Base-by-base conservation (phyloP, 2,888 invertebrate genomes). In the Drosophila koepferae region DNA sequence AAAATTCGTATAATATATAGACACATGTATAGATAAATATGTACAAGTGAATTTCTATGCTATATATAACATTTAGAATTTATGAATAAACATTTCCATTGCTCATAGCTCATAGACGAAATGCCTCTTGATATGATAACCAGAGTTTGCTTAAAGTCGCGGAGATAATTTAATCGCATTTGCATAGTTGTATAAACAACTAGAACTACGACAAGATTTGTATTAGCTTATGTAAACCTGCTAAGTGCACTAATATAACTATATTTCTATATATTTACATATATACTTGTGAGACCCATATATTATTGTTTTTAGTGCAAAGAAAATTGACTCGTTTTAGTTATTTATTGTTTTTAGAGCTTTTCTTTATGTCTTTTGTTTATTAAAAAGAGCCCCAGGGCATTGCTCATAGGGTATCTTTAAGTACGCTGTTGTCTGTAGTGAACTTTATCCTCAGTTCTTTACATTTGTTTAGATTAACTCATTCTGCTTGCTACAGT, bases 401-500 rank as follows among this genome's bases (percentile, higher is more conserved):
- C 10, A 6, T 34, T 16, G 31, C 18, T 20, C 20, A 38, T 38
- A 10, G 2, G 14, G 28, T 43, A 68, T 68, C 7, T 18, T 31
- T 1, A 36, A 36, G 18, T 38, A 23, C 6, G 12, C n/a, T 12
- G 5, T 44, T 44, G 18, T 20, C 12, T 44, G 20, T 20, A 12
- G 34, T 51, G 44, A 56, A 20, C 31, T 76, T 46, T 69, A 41
- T 18, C 43, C 16, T 10, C 16, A 31, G 72, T 66, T 58, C 31
- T 70, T 78, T 54, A 59, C 71, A 61, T 56, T 71, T 61, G 38
- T 10, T 34, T 9, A 16, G 20, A 2, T 53, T 65, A 72, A 66
- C 75, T 81, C 18, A 74, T 46, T 12, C 59, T 7, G 23, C 20
- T 23, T 38, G 8, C 31, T 23, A 43, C 10, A 63, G 55, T 68